Conservation (phyloP, 2,888 invertebrate genomes). For the Scelioninae gen. 1 region DNA sequence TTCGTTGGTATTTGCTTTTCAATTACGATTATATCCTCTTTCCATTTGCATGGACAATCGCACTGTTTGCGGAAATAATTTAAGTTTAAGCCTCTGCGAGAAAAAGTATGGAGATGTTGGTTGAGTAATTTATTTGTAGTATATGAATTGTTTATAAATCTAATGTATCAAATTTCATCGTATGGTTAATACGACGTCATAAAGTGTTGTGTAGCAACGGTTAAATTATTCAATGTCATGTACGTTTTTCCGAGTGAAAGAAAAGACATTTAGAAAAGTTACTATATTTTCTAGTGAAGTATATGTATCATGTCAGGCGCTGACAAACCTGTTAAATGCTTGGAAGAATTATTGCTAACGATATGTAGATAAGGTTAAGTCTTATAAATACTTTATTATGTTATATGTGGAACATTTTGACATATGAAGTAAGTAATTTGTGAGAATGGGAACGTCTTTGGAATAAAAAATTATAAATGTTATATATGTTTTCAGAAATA, state of each 20-base stretch:
- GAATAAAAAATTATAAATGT: too few relatives aligned
- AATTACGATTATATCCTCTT: conserved; percentile 25
- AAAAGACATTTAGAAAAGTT: background rate
- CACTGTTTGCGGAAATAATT: conserved; percentile 41
- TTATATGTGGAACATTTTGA: too few relatives aligned
- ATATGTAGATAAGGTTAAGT: too few relatives aligned
- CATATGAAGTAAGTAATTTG: too few relatives aligned
- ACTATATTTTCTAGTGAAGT: too few relatives aligned
- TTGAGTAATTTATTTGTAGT: background rate
- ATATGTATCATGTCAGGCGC: too few relatives aligned
- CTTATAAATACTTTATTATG: too few relatives aligned
- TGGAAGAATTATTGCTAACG: too few relatives aligned
- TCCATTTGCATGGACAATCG: conserved; percentile 16
- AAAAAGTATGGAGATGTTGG: background rate
- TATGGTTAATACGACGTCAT: too few relatives aligned
- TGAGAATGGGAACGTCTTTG: too few relatives aligned
- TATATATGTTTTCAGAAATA: too few relatives aligned
- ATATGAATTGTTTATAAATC: background rate
- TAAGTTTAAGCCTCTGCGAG: background rate
- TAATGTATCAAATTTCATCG: background rate
- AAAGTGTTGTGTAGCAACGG: background rate
- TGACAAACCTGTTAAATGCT: too few relatives aligned
- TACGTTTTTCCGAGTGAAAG: background rate
- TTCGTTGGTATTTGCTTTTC: conserved; percentile 32
- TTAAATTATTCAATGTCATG: conserved; percentile 3